phyloP scores from a whole-genome alignment of 2,888 invertebrate genomes.

The Brenthis ino region DNA sequence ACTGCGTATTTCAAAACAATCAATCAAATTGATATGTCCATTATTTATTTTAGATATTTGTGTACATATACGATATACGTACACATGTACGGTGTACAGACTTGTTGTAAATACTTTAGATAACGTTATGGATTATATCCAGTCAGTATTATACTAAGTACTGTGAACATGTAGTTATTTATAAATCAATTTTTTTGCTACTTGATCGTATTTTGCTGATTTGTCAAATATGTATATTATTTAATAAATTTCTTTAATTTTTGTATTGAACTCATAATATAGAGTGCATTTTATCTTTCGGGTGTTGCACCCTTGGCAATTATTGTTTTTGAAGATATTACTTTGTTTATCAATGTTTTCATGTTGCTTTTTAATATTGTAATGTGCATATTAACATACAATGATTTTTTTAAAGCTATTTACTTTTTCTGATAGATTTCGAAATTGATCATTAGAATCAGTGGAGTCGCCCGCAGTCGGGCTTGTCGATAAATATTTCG shows the following conservation, averaged over 20 bases:
- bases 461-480: conserved; percentile 55
- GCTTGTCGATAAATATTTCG: conserved; percentile 54
- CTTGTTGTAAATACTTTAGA: conserved; percentile 69
- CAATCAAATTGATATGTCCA: conserved; percentile 78
- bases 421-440: conserved; percentile 72
- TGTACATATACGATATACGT: conserved; percentile 64
- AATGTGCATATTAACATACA: conserved; percentile 34
- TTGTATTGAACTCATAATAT: conserved; percentile 29
- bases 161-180: conserved; percentile 46
- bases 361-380: conserved; percentile 38
- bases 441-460: conserved; percentile 76
- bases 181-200: conserved; percentile 34
- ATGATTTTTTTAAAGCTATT: conserved; percentile 32
- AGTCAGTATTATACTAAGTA: conserved; percentile 73
- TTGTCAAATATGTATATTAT: conserved; percentile 27
- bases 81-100: conserved; percentile 68
- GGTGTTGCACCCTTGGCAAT: conserved; percentile 37
- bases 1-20: conserved; percentile 64
- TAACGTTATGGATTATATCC: conserved; percentile 54
- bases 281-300: conserved; percentile 38
- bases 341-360: conserved; percentile 43
- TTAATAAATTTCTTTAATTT: conserved; percentile 25
- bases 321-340: conserved; percentile 40
- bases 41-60: conserved; percentile 77
- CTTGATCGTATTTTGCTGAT: conserved; percentile 30